phyloP scores from a whole-genome alignment of 2,888 invertebrate species.

The Lasioglossum oenotherae region DNA sequence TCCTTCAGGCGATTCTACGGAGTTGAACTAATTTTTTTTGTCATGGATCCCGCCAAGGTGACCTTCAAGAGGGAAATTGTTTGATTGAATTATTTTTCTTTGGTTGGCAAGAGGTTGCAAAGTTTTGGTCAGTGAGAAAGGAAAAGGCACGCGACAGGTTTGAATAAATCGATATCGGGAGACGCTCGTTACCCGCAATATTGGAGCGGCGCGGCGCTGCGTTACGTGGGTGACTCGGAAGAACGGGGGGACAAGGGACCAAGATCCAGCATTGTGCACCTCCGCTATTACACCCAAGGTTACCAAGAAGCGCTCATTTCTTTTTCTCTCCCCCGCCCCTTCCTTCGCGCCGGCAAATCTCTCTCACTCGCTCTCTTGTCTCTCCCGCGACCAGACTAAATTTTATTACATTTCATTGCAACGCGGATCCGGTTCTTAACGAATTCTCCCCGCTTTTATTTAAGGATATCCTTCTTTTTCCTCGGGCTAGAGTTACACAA shows the following conservation, averaged over 20 bases:
- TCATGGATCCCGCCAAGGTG: neutral
- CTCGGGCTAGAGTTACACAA: neutral
- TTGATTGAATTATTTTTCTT: neutral
- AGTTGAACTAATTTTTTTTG: neutral
- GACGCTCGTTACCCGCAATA: slow-evolving; percentile 23
- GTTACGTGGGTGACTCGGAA: slow-evolving; percentile 63
- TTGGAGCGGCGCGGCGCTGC: slow-evolving; percentile 21
- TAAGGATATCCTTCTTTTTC: neutral
- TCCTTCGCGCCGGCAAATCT: neutral
- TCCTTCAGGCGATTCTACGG: neutral
- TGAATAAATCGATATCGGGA: slow-evolving; percentile 9
- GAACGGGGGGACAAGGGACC: slow-evolving; percentile 47
- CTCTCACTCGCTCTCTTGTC: neutral
- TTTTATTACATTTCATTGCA: slow-evolving; percentile 52
- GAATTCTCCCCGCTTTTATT: neutral
- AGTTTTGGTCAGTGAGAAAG: neutral
- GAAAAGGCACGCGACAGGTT: slow-evolving; percentile 6
- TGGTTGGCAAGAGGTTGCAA: neutral
- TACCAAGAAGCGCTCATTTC: slow-evolving; percentile 63
- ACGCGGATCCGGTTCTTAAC: neutral
- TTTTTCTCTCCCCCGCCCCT: slow-evolving; percentile 20
- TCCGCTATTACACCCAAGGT: slow-evolving; percentile 74
- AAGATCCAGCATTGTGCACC: slow-evolving; percentile 69
- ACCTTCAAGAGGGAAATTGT: neutral
- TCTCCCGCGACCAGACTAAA: slow-evolving; percentile 37